Base-by-base conservation (phyloP, 2,113 vertebrate species). In the Cervus canadensis region DNA sequence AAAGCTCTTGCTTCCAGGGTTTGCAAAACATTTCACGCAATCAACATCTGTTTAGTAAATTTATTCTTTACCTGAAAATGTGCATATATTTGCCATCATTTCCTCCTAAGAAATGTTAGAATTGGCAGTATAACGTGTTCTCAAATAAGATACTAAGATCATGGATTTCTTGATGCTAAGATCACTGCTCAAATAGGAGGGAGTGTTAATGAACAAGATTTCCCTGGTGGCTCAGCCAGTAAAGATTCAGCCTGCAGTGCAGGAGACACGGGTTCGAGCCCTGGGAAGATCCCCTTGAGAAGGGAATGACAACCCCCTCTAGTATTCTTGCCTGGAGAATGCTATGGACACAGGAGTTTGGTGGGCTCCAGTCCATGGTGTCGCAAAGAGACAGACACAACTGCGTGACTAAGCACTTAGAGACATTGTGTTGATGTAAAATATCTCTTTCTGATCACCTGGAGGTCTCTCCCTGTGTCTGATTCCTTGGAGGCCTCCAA, bases 401-500 rank as follows among this genome's bases (percentile, higher is more conserved):
- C 40, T 43, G 71, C 43, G 23, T 43, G 40, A 76, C 12, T 76
- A 76, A 76, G 71, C 12, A 40, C 71, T 59, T 87, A 30, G 23
- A 87, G 57, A 36, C 23, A 36, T 0, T 43, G 33, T 19, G 14
- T 13, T 52, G 12, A 56, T 62, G 45, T 50, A 8, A 57, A 91
- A 81, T 3, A 2, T 12, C 7, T 76, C 30, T 16, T 5, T 89
- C n/a, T 67, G 16, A 28, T 43, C 43, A 40, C 10, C 2, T 2
- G 7, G 30, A 3, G 3, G 25, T 4, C 1, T 12, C 3, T 11
- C 11, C 33, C n/a, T 83, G 56, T 13, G 10, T 89, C n/a, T 67
- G 13, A 33, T 36, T 45, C 23, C 19, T 16, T 2, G 3, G 21
- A 1, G 3, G 13, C 3, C 2, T 9, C 1, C 9, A 26, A 57